These are phyloP conservation scores for Alectoris magna DNA, from an alignment of 2,797 vertebrate species.

Conservation along the genomic window DNA sequence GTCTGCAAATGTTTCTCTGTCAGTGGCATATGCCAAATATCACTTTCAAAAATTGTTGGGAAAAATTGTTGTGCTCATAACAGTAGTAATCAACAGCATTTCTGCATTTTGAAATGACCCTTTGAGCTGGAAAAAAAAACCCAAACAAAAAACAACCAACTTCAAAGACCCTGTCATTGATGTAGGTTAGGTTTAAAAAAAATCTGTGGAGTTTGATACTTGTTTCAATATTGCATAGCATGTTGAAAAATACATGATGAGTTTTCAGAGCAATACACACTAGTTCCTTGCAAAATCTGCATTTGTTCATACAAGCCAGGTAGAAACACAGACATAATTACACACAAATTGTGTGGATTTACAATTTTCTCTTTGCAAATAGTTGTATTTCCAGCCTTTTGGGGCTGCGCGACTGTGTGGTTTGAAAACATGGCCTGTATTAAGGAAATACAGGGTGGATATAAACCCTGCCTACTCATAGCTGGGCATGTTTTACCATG, in stretches of 20 bases:
- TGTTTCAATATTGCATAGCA: rapidly evolving
- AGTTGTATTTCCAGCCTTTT: not conserved
- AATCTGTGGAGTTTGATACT: not conserved
- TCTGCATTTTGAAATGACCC: not conserved
- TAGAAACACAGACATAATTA: not conserved
- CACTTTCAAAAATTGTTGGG: not conserved
- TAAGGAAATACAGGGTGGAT: rapidly evolving
- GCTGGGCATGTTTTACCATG: not conserved
- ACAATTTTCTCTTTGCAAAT: not conserved
- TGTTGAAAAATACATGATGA: not conserved
- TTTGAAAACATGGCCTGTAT: not conserved
- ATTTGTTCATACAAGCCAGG: not conserved
- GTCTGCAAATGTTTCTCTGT: not conserved
- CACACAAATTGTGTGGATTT: not conserved
- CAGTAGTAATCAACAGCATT: not conserved
- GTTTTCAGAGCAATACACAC: not conserved
- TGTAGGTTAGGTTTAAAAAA: not conserved
- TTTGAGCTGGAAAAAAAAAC: not conserved
- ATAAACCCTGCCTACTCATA: not conserved
- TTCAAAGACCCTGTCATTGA: not conserved
- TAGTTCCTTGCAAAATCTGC: not conserved
- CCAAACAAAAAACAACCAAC: too few relatives aligned
- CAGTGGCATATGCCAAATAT: not conserved
- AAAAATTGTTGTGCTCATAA: not conserved
- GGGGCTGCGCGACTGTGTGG: rapidly evolving